Conservation (phyloP, 2,113 vertebrate genomes). For the Pteronura brasiliensis region DNA sequence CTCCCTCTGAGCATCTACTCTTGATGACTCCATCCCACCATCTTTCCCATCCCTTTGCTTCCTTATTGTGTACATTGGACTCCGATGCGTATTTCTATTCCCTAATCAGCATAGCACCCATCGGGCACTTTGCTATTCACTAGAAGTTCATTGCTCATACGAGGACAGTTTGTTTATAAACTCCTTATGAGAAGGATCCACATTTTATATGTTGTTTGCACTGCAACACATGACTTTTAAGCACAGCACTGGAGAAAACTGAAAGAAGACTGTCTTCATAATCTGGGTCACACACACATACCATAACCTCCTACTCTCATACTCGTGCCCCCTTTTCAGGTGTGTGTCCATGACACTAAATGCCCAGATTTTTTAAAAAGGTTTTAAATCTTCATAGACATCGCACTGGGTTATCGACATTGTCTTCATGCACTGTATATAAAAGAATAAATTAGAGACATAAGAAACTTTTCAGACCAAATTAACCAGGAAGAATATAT, state of each 20-base stretch:
- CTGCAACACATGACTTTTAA: not conserved
- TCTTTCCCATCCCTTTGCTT: not conserved
- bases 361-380: not conserved
- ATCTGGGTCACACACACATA: not conserved
- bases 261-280: conserved; percentile 33
- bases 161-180: not conserved
- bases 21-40: not conserved
- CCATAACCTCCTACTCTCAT: not conserved
- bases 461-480: conserved; percentile 28
- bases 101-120: not conserved
- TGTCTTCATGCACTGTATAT: not conserved
- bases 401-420: not conserved
- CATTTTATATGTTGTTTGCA: not conserved
- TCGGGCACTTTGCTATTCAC: not conserved
- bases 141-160: not conserved
- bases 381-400: conserved; percentile 26
- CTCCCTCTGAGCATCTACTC: not conserved
- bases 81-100: not conserved
- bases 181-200: not conserved
- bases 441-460: conserved; percentile 59
- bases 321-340: not conserved
- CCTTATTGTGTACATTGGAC: not conserved
- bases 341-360: not conserved
- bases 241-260: not conserved
- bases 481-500: conserved; percentile 24